Evolutionary conservation across 1,140 invertebrate species (phyloP).

Genomic region (Trachelipus rathkii): DNA sequence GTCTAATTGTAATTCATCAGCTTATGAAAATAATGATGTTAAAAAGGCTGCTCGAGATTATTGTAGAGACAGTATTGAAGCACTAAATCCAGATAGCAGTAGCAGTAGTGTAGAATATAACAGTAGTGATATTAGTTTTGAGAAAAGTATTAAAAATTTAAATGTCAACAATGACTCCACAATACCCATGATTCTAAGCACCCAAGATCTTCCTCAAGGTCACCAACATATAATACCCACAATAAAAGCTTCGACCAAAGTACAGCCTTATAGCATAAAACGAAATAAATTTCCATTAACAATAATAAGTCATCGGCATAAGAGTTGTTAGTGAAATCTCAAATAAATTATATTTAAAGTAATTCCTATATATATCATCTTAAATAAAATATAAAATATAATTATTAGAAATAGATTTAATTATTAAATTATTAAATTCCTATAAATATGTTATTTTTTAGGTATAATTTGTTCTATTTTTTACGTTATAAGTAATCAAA

Average conservation of each 20-base stretch:
- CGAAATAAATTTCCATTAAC: neutral
- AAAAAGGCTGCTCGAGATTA: neutral
- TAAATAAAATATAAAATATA: neutral
- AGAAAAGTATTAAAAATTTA: neutral
- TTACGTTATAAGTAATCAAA: neutral
- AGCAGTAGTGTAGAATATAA: neutral
- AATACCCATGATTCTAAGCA: neutral
- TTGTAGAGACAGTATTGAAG: no score
- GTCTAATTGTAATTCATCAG: neutral
- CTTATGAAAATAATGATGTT: neutral
- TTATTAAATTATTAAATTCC: neutral
- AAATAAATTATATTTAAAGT: neutral
- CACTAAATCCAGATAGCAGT: no score
- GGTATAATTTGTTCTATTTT: neutral
- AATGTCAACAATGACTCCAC: neutral
- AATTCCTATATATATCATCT: no score
- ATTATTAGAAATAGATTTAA: neutral
- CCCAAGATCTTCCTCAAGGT: neutral
- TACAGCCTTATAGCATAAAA: neutral
- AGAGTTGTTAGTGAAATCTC: neutral
- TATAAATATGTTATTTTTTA: neutral
- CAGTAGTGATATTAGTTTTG: neutral
- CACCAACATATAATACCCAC: neutral
- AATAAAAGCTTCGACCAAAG: neutral
- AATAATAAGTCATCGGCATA: no score